Base-by-base conservation (phyloP, 2,888 invertebrate genomes). In the Caenorhabditis imperialis region DNA sequence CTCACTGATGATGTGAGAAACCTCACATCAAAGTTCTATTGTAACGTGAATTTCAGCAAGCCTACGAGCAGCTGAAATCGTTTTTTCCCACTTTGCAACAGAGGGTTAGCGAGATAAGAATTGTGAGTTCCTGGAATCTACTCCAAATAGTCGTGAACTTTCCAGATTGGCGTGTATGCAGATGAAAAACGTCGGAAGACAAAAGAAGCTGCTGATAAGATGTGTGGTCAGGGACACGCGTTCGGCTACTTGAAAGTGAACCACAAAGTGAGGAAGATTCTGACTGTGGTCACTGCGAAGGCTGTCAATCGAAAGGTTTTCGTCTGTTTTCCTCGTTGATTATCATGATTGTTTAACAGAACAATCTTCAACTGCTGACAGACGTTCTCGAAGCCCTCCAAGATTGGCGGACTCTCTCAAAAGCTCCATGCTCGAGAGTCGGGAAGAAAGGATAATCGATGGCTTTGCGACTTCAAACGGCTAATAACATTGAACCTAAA, bases 1-100 rank as follows among this genome's bases (percentile, higher is more conserved):
- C n/a, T 71, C 14, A 71, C 71, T 12, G 71, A 71, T 53, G 62
- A 71, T 27, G 71, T 71, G 14, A 27, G 54, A 20, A 18, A n/a
- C n/a, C n/a, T n/a, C n/a, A n/a, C n/a, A n/a, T n/a, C n/a, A n/a
- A n/a, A n/a, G n/a, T n/a, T n/a, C n/a, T n/a, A n/a, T n/a, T n/a
- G n/a, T n/a, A n/a, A 16, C 14, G 16, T 20, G 10, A 1, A 22
- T 63, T 63, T 47, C 63, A 63, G 63, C 65, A 65, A 57, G 65
- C 65, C 16, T 65, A 33, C 25, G 65, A 65, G n/a, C 65, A 65
- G 20, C 16, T 65, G 14, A 65, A 50, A 23, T 42, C 55, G 1
- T 65, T 65, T 42, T 65, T 65, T 40, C 65, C 65, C 16, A 55
- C 42, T 0, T 23, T 65, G 20, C 65, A 50, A 22, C 18, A 50